These are phyloP conservation scores for Drosophila murphyi DNA, from an alignment of 1,140 invertebrate species.

Conservation along the genomic window DNA sequence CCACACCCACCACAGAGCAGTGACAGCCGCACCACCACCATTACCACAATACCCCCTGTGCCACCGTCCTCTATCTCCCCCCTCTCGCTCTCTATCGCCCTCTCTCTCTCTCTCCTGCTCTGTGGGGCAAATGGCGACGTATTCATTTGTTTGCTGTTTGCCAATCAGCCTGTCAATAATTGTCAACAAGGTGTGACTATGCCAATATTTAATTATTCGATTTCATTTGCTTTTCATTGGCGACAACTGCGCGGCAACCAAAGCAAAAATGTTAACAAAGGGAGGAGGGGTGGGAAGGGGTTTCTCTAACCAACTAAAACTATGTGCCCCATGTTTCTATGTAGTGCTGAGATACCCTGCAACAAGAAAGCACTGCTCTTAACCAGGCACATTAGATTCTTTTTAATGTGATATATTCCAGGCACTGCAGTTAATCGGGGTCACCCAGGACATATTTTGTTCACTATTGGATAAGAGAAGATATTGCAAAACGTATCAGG, in stretches of 20 bases:
- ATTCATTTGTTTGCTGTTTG: conserved; percentile 82
- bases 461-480: too few relatives aligned
- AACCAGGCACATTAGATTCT: too few relatives aligned
- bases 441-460: too few relatives aligned
- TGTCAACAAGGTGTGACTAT: conserved; percentile 83
- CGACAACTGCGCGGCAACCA: conserved; percentile 31
- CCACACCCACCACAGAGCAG: conserved; percentile 23
- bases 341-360: too few relatives aligned
- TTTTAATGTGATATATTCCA: too few relatives aligned
- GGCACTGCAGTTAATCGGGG: too few relatives aligned
- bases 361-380: too few relatives aligned
- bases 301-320: conserved; percentile 4
- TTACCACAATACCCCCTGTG: not conserved
- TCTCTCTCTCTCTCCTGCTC: not conserved
- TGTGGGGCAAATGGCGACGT: conserved; percentile 56
- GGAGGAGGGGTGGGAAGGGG: not conserved
- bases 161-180: conserved; percentile 83
- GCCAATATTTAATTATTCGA: conserved; percentile 83
- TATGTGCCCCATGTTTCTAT: not conserved
- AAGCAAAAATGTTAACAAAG: not conserved
- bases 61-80: not conserved
- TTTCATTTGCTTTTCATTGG: conserved; percentile 70
- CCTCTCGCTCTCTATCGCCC: not conserved
- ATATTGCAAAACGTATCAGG: too few relatives aligned
- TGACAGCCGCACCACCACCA: not conserved